Percentiles rank a stretch among this genome's conserved stretches.
These are phyloP conservation scores for Melospiza georgiana DNA, from an alignment of 2,113 vertebrate species.

Conservation along the genomic window DNA sequence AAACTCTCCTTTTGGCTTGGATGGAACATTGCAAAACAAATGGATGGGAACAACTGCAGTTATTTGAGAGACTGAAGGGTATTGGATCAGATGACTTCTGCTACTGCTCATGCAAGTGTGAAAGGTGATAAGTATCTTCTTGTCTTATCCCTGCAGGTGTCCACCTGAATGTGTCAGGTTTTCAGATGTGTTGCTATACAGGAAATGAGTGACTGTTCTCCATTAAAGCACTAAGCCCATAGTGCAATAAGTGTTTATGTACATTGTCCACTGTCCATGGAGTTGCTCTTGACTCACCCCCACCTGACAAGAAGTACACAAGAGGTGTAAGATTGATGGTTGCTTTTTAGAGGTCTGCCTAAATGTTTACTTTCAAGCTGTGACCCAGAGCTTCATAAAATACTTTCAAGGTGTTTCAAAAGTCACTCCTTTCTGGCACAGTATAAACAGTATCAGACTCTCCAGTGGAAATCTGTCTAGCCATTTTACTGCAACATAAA, in stretches of 20 bases:
- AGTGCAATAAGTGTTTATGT: background rate
- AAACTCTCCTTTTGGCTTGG: background rate
- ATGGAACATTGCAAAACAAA: background rate
- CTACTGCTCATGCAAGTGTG: background rate
- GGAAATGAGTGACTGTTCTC: background rate
- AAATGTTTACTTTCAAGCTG: background rate
- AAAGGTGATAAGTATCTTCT: background rate
- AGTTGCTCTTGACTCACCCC: background rate
- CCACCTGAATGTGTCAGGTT: background rate
- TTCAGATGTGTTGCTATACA: background rate
- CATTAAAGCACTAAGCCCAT: background rate
- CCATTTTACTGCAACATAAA: background rate
- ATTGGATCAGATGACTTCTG: background rate
- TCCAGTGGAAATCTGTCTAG: background rate
- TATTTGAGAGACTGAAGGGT: background rate
- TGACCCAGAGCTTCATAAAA: conserved; percentile 1
- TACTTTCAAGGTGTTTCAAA: background rate
- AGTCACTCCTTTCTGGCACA: background rate
- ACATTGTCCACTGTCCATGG: background rate
- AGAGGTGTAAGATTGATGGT: background rate
- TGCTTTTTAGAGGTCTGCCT: conserved; percentile 6
- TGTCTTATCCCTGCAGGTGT: background rate
- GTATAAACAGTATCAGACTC: background rate
- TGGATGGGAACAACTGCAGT: background rate
- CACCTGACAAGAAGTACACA: background rate